Conservation (phyloP, 2,113 vertebrate genomes). For the Phylloscopus whistleri region DNA sequence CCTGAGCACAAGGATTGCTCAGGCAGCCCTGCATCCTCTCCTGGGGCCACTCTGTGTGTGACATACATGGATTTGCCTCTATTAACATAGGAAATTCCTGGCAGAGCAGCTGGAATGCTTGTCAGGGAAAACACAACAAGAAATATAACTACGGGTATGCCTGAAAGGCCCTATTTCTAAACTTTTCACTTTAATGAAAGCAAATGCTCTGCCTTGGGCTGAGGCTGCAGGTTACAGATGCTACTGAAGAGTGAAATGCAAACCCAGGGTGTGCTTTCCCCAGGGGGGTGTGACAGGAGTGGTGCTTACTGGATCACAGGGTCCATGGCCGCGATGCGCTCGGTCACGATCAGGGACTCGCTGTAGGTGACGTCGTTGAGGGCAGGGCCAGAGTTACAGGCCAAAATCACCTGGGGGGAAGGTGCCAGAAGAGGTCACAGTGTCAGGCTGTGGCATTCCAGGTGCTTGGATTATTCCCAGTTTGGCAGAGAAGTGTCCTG, state of each 20-base stretch:
- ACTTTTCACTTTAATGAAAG: neutral
- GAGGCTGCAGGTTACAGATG: neutral
- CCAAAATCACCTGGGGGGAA: constrained; percentile 85
- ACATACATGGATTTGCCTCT: neutral
- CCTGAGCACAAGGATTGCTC: neutral
- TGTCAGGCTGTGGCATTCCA: neutral
- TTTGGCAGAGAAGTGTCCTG: neutral
- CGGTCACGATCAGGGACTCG: constrained; percentile 88
- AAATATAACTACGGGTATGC: fast-evolving
- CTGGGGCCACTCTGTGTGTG: neutral
- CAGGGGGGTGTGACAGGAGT: neutral
- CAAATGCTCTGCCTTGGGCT: neutral
- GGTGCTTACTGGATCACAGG: constrained; percentile 83
- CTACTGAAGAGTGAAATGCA: fast-evolving
- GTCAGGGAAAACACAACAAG: neutral
- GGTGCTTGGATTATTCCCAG: neutral
- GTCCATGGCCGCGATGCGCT: constrained; percentile 91
- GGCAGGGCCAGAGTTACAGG: constrained; percentile 95
- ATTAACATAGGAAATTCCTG: neutral
- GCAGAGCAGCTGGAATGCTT: neutral
- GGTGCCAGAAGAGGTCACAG: neutral
- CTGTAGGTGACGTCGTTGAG: constrained; percentile 93
- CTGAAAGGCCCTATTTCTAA: neutral
- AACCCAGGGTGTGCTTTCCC: fast-evolving
- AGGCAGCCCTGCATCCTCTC: neutral